These are phyloP conservation scores for Anhinga anhinga DNA, from an alignment of 2,113 vertebrate species.

Conservation along the genomic window DNA sequence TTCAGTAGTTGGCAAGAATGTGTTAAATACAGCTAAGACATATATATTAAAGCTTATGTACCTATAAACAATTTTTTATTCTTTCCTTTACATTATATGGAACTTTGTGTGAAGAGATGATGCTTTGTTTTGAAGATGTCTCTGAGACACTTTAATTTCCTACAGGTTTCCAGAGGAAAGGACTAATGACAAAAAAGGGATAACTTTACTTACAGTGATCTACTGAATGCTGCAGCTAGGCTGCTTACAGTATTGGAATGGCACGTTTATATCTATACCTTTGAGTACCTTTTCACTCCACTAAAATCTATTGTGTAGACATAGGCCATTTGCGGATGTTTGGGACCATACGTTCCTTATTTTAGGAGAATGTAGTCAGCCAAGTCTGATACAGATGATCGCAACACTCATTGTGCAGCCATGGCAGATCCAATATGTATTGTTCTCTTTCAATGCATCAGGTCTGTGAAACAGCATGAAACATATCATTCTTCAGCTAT, in stretches of 20 bases:
- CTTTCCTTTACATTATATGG: background rate
- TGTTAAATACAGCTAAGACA: background rate
- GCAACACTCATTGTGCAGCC: background rate
- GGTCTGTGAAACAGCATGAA: background rate
- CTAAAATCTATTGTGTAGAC: background rate
- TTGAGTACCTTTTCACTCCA: background rate
- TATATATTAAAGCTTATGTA: background rate
- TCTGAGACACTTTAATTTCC: background rate
- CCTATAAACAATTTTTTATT: background rate
- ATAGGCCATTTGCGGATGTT: background rate
- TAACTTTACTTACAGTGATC: background rate
- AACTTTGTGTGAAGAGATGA: background rate
- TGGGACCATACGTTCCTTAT: background rate
- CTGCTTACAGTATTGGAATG: background rate
- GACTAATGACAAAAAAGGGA: background rate
- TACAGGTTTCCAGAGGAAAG: background rate
- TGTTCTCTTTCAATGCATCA: background rate
- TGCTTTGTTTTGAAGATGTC: background rate
- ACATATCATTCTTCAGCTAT: background rate
- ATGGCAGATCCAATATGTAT: rapidly evolving
- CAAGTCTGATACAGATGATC: background rate
- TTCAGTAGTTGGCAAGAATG: background rate
- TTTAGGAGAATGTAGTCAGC: background rate
- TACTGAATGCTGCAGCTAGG: rapidly evolving
- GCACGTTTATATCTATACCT: background rate